phyloP scores from a whole-genome alignment of 2,888 invertebrate species.

The Allolobophora icterica region DNA sequence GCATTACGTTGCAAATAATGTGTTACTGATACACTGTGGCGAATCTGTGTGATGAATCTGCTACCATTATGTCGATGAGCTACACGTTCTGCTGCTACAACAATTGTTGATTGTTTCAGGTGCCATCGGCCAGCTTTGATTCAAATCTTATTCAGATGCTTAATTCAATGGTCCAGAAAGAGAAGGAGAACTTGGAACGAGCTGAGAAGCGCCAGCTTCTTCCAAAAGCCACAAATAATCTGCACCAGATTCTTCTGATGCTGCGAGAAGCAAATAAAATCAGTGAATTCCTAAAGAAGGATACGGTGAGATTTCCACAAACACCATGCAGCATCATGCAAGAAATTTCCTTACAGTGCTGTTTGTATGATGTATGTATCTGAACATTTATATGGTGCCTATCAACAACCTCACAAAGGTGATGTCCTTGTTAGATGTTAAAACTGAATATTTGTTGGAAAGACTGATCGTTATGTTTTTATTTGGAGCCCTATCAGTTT shows the following conservation, averaged over 20 bases:
- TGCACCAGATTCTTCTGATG: constrained; percentile 52
- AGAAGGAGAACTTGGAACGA: constrained; percentile 1
- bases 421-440: no score
- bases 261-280: constrained; percentile 64
- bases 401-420: no score
- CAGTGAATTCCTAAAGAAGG: constrained; percentile 58
- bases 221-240: constrained; percentile 33
- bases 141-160: background rate
- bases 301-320: constrained; percentile 52
- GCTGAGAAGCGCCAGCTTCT: background rate
- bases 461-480: no score
- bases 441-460: no score
- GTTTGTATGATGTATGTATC: no score
- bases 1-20: background rate
- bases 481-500: no score
- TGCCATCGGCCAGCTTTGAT: background rate
- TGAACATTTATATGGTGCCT: no score
- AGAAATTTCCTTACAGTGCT: no score
- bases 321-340: no score
- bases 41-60: no score
- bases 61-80: no score
- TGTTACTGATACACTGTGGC: no score
- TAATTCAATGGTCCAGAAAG: background rate
- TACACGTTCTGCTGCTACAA: background rate
- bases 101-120: background rate